A percentile compares a stretch with the other conserved stretches of the same genome.
Evolutionary conservation across 2,888 invertebrate genomes (phyloP).

Genomic region (Synanthedon tipuliformis): DNA sequence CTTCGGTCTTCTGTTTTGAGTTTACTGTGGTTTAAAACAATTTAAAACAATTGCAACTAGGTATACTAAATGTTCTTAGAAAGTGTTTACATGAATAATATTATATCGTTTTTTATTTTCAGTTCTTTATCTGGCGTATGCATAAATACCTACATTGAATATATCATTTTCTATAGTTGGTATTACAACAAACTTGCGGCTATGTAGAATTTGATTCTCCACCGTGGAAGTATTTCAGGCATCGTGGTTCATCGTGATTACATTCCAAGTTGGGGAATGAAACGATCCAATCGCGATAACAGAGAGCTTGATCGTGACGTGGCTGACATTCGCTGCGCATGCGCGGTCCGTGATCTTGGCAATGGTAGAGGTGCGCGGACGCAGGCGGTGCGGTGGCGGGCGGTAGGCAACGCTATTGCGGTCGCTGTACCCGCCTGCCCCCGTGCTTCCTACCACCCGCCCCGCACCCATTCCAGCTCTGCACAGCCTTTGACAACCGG

Average conservation of each 20-base stretch:
- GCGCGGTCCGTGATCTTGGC: slow-evolving; percentile 73
- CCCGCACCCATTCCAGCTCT: slow-evolving; percentile 15
- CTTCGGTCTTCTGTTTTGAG: too few species aligned
- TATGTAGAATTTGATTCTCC: slow-evolving; percentile 11
- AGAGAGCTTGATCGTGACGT: slow-evolving; percentile 65
- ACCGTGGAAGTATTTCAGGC: slow-evolving; percentile 18
- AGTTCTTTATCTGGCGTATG: background rate
- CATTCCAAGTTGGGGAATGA: slow-evolving; percentile 48
- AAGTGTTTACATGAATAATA: slow-evolving; percentile 1
- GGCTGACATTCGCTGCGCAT: slow-evolving; percentile 67
- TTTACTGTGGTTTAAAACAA: too few species aligned
- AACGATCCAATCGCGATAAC: slow-evolving; percentile 52
- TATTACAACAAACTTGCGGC: background rate
- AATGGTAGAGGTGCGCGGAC: slow-evolving; percentile 52
- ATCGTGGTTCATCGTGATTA: slow-evolving; percentile 36
- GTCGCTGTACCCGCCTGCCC: slow-evolving; percentile 53
- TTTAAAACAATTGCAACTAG: too few species aligned
- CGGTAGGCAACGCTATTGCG: slow-evolving; percentile 41
- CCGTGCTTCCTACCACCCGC: slow-evolving; percentile 15
- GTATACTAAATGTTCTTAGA: background rate
- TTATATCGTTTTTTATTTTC: background rate
- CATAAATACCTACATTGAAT: background rate
- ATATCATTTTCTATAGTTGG: background rate
- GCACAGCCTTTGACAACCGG: slow-evolving; percentile 62
- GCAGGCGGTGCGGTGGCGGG: slow-evolving; percentile 15